A percentile compares a stretch with the other conserved stretches of the same genome.
phyloP scores from a whole-genome alignment of 2,888 invertebrate species.

The Agonopterix arenella region DNA sequence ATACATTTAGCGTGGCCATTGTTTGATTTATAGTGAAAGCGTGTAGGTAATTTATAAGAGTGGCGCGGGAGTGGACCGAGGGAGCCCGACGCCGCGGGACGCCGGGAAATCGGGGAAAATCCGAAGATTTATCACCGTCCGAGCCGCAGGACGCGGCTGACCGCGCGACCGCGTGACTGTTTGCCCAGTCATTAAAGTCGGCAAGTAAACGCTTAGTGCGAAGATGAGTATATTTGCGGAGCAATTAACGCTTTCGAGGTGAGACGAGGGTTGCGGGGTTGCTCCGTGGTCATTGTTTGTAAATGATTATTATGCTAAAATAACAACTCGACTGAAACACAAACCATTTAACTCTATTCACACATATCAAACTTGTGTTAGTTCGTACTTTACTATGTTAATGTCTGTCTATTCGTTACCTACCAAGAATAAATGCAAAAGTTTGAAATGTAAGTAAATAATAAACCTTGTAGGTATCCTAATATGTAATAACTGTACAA shows the following conservation, averaged over 20 bases:
- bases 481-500: too few relatives aligned
- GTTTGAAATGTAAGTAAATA: too few relatives aligned
- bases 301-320: constrained; percentile 36
- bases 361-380: not conserved
- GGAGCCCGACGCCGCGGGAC: constrained; percentile 29
- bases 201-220: constrained; percentile 68
- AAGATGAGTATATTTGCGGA: constrained; percentile 75
- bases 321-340: constrained; percentile 10
- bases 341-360: not conserved
- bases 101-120: constrained; percentile 71
- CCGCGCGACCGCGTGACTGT: constrained; percentile 53
- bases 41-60: constrained; percentile 76
- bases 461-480: too few relatives aligned
- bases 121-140: constrained; percentile 69
- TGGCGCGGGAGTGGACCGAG: constrained; percentile 51
- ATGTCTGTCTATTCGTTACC: too few relatives aligned
- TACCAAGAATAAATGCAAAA: too few relatives aligned
- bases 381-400: too few relatives aligned
- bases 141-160: constrained; percentile 50
- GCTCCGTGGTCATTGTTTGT: constrained; percentile 48
- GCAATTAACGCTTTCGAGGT: constrained; percentile 70
- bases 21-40: constrained; percentile 72
- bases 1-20: constrained; percentile 68
- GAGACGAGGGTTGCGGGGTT: constrained; percentile 61
- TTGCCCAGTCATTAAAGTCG: constrained; percentile 73